A percentile compares a stretch with the other conserved stretches of the same genome.
Evolutionary conservation across 2,888 invertebrate species (phyloP).

Genomic region (Pristionchus maxplancki): DNA sequence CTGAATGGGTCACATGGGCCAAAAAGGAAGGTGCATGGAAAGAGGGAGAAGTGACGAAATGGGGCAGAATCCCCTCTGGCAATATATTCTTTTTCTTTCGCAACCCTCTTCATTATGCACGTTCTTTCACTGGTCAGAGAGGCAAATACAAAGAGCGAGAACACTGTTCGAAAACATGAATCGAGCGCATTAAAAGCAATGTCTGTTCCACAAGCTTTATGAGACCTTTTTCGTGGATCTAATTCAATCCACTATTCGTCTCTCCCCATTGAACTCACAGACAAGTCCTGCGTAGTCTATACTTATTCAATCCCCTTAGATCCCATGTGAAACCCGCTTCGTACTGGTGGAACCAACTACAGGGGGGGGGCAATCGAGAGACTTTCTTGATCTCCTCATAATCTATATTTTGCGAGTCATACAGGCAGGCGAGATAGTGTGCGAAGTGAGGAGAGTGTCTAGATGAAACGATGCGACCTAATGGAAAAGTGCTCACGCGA

Average conservation of each 20-base stretch:
- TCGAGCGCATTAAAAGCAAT: not conserved
- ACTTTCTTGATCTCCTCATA: not conserved
- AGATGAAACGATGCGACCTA: not conserved
- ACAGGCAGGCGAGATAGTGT: too few species aligned
- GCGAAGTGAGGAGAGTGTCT: too few species aligned
- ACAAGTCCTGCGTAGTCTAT: not conserved
- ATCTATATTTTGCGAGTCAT: too few species aligned
- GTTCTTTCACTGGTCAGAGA: too few species aligned
- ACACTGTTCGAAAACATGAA: not conserved
- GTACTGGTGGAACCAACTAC: slow-evolving; percentile 11
- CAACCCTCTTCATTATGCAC: not conserved
- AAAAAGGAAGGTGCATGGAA: not conserved
- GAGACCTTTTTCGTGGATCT: not conserved
- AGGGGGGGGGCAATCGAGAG: not conserved
- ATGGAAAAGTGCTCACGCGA: not conserved
- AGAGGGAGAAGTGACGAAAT: not conserved
- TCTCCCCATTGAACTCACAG: not conserved
- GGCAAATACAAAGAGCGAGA: not conserved
- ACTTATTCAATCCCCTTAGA: not conserved
- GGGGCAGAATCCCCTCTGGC: not conserved
- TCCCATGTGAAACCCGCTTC: not conserved
- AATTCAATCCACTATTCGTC: slow-evolving; percentile 3
- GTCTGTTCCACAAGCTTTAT: not conserved
- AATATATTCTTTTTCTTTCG: not conserved
- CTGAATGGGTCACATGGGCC: slow-evolving; percentile 24